These are phyloP conservation scores for Coptodon rendalli DNA, from an alignment of 2,113 vertebrate genomes.

Conservation along the genomic window DNA sequence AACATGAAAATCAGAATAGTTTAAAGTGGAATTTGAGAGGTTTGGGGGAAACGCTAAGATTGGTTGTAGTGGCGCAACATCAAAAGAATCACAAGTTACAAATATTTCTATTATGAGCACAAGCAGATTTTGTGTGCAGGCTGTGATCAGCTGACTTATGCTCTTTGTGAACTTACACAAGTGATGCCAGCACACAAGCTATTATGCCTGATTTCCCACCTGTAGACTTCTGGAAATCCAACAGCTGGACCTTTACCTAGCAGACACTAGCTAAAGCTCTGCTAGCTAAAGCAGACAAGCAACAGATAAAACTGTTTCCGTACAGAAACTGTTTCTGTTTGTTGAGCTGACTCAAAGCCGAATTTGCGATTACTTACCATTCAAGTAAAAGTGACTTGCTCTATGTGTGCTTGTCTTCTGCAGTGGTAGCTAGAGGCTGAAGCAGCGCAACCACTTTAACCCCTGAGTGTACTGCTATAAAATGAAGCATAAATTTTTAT, in stretches of 20 bases:
- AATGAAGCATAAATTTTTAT: neutral
- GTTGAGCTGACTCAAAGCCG: neutral
- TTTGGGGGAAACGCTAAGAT: too few relatives aligned
- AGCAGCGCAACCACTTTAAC: neutral
- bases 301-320: neutral
- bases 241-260: neutral
- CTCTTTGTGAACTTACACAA: accelerated
- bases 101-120: neutral
- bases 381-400: neutral
- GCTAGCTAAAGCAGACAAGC: neutral
- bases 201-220: neutral
- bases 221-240: neutral
- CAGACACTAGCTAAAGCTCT: neutral
- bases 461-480: neutral
- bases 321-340: neutral
- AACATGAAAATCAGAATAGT: too few relatives aligned
- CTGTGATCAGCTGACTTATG: neutral
- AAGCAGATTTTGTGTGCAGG: neutral
- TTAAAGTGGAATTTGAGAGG: too few relatives aligned
- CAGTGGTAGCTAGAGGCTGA: accelerated
- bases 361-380: neutral
- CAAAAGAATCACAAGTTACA: too few relatives aligned
- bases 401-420: neutral
- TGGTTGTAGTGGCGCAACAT: too few relatives aligned
- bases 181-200: neutral